Percentiles rank a stretch among this genome's conserved stretches.
Conservation (phyloP, 2,797 vertebrate species). For the Orientallactaga sibirica region DNA sequence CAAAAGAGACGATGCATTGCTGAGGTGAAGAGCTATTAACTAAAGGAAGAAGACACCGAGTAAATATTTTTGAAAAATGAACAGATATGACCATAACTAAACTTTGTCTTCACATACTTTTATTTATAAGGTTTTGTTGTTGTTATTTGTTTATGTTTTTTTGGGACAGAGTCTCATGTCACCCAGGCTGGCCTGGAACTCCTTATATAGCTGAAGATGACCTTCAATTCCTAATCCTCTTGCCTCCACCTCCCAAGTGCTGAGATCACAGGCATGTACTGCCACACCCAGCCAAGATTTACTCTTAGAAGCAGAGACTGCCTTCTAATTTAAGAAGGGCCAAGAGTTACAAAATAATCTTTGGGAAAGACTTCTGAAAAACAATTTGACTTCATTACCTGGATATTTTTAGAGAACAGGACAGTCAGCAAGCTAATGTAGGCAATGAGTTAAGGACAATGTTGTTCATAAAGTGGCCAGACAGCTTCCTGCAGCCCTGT, state of each 20-base stretch:
- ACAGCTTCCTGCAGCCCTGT: conserved; percentile 1
- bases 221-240: background rate
- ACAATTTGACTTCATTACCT: conserved; percentile 3
- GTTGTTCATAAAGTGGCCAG: conserved; percentile 38
- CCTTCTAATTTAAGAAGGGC: conserved; percentile 52
- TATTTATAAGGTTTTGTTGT: background rate
- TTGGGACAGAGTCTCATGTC: background rate
- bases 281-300: background rate
- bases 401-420: conserved; percentile 5
- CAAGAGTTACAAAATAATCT: conserved; percentile 16
- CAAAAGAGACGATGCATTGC: background rate
- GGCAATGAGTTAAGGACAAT: conserved; percentile 7
- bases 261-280: background rate
- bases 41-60: background rate
- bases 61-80: conserved; percentile 31
- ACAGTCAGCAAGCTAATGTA: background rate
- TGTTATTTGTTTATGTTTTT: background rate
- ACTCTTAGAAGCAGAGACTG: background rate
- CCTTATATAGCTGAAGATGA: background rate
- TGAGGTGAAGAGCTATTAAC: background rate
- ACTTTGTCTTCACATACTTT: conserved; percentile 1
- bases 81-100: conserved; percentile 6
- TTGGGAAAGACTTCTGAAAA: conserved; percentile 22
- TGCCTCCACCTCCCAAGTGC: background rate
- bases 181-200: background rate